phyloP scores from a whole-genome alignment of 2,888 invertebrate genomes.

The Lasioglossum malachurum region DNA sequence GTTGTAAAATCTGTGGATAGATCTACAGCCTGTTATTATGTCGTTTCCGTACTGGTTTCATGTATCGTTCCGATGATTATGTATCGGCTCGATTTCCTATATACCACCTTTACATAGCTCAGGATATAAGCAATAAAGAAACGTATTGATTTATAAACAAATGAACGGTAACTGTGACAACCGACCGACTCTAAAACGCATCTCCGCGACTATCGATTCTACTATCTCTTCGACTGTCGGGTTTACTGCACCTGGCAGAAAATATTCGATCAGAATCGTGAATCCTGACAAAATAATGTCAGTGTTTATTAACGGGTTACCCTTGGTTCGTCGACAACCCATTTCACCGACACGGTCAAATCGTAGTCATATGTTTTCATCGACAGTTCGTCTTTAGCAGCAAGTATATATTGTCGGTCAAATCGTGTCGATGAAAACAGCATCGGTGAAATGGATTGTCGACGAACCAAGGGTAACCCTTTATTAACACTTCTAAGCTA shows the following conservation, averaged over 20 bases:
- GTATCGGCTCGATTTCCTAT: not conserved
- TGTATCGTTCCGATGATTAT: not conserved
- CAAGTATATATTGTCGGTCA: no score
- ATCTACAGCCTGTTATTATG: not conserved
- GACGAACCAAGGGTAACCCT: no score
- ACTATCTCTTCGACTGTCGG: not conserved
- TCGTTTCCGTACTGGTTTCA: not conserved
- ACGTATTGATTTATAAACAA: slow-evolving; percentile 9
- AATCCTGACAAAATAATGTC: not conserved
- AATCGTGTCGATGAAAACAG: no score
- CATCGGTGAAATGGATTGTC: no score
- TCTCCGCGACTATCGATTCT: not conserved
- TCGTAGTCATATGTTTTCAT: no score
- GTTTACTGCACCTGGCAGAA: not conserved
- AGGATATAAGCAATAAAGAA: not conserved
- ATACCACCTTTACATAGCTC: not conserved
- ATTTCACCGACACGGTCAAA: no score
- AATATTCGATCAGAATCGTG: not conserved
- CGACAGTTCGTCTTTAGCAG: no score
- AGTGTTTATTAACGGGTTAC: no score
- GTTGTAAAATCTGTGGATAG: not conserved
- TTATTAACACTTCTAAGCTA: not conserved
- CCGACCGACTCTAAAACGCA: not conserved
- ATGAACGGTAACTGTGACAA: not conserved
- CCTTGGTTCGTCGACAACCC: no score